Evolutionary conservation across 2,113 vertebrate genomes (phyloP), one percentile per base, ranked within the genome.

Genomic region (Elgaria multicarinata): DNA sequence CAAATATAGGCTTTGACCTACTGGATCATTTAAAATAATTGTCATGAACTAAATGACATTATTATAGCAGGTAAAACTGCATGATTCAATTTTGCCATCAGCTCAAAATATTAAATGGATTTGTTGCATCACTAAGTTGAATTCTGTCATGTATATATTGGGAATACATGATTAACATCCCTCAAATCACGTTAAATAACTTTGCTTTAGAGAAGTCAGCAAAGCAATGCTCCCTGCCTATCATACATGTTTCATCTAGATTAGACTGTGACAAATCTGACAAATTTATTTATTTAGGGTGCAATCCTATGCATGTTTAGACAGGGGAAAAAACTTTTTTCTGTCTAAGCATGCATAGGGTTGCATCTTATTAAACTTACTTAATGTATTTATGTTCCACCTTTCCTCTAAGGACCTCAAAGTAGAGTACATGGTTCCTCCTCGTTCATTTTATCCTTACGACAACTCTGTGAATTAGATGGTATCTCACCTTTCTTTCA

Each of bases 21-120:
- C 50, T 80, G 53, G 78, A 36, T 58, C 50, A 80, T 58, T 80
- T 58, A 80, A 80, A 80, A 58, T 80, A 80, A 80, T 58, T 80
- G 78, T 58, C 53, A 36, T 80, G 6, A 58, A 55, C n/a, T 80
- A 55, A 55, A n/a, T 79, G 2, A 7, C 16, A 22, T 24, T 18
- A 80, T 80, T 58, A 80, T n/a, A 80, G n/a, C 78, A 80, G 12
- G 58, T 31, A 36, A 20, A 26, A n/a, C 4, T 83, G n/a, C 36
- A 83, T 83, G 80, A 83, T 42, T 64, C 22, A 42, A 9, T 64
- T 62, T 83, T 83, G 58, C 12, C 26, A 42, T 66, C 36, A 66
- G 58, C 31, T 64, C 80, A 26, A 64, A 66, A 44, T 64, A 64
- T 42, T 79, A 39, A 82, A 82, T 42, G 39, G n/a, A 81, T 42